Base-by-base conservation (phyloP, 2,888 invertebrate species). In the Rhamphomyia laevipes region DNA sequence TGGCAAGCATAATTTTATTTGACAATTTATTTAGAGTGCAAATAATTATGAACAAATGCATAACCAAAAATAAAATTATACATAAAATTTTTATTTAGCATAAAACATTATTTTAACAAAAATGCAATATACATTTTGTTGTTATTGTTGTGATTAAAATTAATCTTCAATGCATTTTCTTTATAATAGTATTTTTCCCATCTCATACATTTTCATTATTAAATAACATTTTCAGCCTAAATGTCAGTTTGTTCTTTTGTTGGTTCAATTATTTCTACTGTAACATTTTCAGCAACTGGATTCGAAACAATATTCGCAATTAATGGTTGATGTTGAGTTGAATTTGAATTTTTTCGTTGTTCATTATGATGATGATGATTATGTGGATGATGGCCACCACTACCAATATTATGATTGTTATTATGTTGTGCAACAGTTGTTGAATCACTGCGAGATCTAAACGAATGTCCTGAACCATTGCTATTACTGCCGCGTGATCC, bases 261-360 rank as follows among this genome's bases (percentile, higher is more conserved):
- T 55, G 81, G 79, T 60, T 82, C 80, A 61, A 83, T 79, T 59
- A 86, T 81, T 73, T 87, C 86, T 48, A 86, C 83, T 55, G 84
- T 85, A 54, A 87, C 82, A 63, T 75, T 79, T 61, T 81, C 80
- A 58, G 76, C 70, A 63, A 73, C 74, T 46, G 77, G 76, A 61
- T 68, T 67, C 45, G 67, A 58, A 45, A 63, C 67, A 49, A 69
- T 67, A 55, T 70, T 66, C 47, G 68, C 64, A 37, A 63, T 64
- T 46, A 66, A 57, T 5, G 63, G 60, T 51, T 65, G 60, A 41
- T 63, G 64, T 42, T 61, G 61, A 47, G 63, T 61, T 40, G 64
- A 60, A 38, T 60, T 55, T 41, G 59, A 54, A 2, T 55, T 57
- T 6, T 57, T 54, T 31, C 21, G 47, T 37, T 35, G 33, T 21